Percentiles rank a stretch among this genome's conserved stretches.
Conservation (phyloP, 1,140 invertebrate genomes). For the Papilio dardanus region DNA sequence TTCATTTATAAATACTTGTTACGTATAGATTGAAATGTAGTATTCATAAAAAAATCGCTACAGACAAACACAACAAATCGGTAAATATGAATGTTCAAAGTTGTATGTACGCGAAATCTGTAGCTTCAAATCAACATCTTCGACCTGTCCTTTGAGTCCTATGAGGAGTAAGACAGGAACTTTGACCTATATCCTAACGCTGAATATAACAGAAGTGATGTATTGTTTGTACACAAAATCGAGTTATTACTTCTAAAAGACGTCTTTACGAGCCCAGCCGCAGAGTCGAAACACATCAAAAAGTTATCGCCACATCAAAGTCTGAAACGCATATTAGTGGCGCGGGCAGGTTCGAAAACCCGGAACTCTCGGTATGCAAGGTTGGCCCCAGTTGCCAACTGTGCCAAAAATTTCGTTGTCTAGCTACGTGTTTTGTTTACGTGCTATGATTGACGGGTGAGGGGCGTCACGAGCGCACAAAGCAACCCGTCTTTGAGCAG, state of each 20-base stretch:
- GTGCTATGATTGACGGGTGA: conserved; percentile 30
- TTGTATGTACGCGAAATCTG: no score
- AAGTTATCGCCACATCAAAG: conserved; percentile 30
- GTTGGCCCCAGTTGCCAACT: conserved; percentile 27
- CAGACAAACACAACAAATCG: not conserved
- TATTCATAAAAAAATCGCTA: not conserved
- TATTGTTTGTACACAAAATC: conserved; percentile 11
- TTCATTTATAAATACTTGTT: not conserved
- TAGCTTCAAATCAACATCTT: no score
- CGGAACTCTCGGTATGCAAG: conserved; percentile 34
- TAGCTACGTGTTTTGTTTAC: conserved; percentile 33
- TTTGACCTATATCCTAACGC: not conserved
- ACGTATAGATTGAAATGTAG: not conserved
- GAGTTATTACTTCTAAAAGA: not conserved
- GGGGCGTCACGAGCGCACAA: conserved; percentile 16
- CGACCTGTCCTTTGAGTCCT: no score
- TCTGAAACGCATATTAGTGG: not conserved
- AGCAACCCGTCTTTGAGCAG: not conserved
- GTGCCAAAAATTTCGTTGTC: conserved; percentile 34
- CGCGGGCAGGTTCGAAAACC: conserved; percentile 30
- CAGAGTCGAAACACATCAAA: conserved; percentile 25
- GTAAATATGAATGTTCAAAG: not conserved
- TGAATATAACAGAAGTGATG: not conserved
- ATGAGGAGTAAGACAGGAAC: not conserved
- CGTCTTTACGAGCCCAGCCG: conserved; percentile 12